Base-by-base conservation (phyloP, 2,888 invertebrate species). In the Heliconius sara region DNA sequence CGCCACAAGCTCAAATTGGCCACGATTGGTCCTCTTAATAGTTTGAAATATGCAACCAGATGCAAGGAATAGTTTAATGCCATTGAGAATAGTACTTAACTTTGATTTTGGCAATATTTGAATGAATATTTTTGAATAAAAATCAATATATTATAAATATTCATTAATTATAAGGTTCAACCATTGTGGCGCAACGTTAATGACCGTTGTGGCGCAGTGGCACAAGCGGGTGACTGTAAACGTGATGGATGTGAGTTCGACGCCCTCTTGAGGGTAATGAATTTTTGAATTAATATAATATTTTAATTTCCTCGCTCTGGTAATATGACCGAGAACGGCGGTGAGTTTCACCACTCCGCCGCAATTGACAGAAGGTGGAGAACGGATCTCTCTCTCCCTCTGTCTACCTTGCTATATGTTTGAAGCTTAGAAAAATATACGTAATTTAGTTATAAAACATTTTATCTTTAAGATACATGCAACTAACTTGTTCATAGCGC, bases 21-120 rank as follows among this genome's bases (percentile, higher is more conserved):
- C 86, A 87, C 89, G 91, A 92, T 91, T 90, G 92, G 89, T 80
- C 86, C 87, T 86, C 88, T 90, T 93, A 94, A 93, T 94, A 93
- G 92, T 91, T 89, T 91, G 91, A 93, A 93, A 92, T 93, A 93
- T 92, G 91, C 91, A 88, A 87, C 86, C 87, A 82, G 82, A 78
- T 83, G 86, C 85, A 86, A 88, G 87, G 89, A 89, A 91, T 91
- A 90, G 89, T 90, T 90, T 87, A 86, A 88, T 87, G 84, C 83
- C 83, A 80, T 78, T 52, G 67, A 78, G 82, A 67, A 81, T 83
- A 83, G 80, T 79, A 84, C 74, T 81, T 39, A 63, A 68, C 39
- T 66, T 66, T 75, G 43, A 43, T 65, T 75, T 63, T 65, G 39
- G 39, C 0, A 67, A 19, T 66, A 66, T 39, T 63, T 47, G 7